phyloP scores from a whole-genome alignment of 2,888 invertebrate species.

The Epinotia bilunana region DNA sequence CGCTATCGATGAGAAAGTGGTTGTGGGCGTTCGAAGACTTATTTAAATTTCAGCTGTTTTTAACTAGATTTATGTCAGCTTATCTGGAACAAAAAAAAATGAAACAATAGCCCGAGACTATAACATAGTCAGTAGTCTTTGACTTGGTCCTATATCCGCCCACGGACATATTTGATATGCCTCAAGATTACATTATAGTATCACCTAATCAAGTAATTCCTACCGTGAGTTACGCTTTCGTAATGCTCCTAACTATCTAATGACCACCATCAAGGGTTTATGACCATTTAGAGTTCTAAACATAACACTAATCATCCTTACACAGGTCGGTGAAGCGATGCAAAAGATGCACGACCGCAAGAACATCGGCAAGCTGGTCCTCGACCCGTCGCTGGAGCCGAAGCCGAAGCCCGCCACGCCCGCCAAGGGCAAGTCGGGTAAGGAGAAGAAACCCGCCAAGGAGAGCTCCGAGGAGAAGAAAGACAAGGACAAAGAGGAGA shows the following conservation, averaged over 20 bases:
- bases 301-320: neutral
- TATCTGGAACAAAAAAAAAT: neutral
- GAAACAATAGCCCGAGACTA: neutral
- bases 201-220: neutral
- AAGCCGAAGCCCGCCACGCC: slow-evolving; percentile 92
- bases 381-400: slow-evolving; percentile 92
- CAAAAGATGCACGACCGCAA: slow-evolving; percentile 96
- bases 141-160: neutral
- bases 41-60: neutral
- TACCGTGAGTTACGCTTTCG: too few relatives aligned
- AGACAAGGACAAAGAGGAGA: slow-evolving; percentile 82
- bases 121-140: neutral
- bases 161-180: neutral
- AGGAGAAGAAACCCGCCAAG: slow-evolving; percentile 87
- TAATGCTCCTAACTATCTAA: too few relatives aligned
- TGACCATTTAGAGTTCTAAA: neutral
- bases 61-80: neutral
- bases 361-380: slow-evolving; percentile 94
- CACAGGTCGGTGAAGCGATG: slow-evolving; percentile 93
- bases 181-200: neutral
- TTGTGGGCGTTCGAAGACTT: too few relatives aligned
- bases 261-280: neutral
- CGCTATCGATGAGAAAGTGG: too few relatives aligned
- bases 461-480: slow-evolving; percentile 89
- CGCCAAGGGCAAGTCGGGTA: slow-evolving; percentile 89